Evolutionary conservation across 1,140 invertebrate genomes (phyloP), one percentile per base, ranked within the genome.

Genomic region (Drosophila mojavensis): DNA sequence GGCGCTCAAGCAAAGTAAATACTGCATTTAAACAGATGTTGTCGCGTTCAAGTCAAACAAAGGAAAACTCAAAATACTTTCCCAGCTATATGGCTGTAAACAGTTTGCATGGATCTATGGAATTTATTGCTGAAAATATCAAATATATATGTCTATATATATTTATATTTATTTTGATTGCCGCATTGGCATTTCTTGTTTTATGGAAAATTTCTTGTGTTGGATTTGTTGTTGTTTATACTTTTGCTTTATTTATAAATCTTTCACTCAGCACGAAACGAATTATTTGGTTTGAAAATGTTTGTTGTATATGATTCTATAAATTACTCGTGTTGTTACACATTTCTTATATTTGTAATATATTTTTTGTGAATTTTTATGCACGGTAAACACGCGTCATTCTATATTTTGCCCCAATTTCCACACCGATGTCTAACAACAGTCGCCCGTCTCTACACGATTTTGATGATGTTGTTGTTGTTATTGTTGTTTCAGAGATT

Each of bases 1-100:
- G 30, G 59, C 54, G 62, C 68, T 76, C 77, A 79, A 77, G 59
- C 75, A 77, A 78, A 89, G 76, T 64, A 83, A 89, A 89, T 83
- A 89, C 15, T 80, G 84, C 84, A 61, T 86, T 66, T 86, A 51
- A 51, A 28, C 61, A 68, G 60, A 24, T 58, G 45, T 67, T 72
- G 45, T 58, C 20, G 43, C 20, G 33, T 28, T 47, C n/a, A 17
- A 73, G 15, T 47, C 43, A 45, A 55, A 45, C 43, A 65, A 39
- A 41, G 41, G 10, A 26, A 36, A 50, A 39, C 30, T 4, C 56
- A 60, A 39, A 76, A 33, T 48, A 48, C 41, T 68, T 55, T 26
- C 15, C 10, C 15, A 30, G 53, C 13, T 55, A 17, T 43, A 54
- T 26, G 45, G 24, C 33, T 61, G 13, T 30, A 58, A 28, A 20